Base-by-base conservation (phyloP, 2,888 invertebrate species). In the Aphodius granarius region DNA sequence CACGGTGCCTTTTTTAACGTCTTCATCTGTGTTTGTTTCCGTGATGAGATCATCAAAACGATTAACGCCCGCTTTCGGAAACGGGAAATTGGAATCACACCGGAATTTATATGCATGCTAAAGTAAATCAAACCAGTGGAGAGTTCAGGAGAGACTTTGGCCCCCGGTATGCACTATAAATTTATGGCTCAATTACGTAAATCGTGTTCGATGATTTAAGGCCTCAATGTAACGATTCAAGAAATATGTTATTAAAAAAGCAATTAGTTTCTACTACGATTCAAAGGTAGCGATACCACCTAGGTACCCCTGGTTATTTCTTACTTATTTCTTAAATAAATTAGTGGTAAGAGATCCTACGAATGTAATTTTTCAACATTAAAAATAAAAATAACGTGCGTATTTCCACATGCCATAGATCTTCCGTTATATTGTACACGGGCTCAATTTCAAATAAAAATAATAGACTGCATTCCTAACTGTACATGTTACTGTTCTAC, bases 161-260 rank as follows among this genome's bases (percentile, higher is more conserved):
- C 9, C 22, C 71, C 74, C 76, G 74, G 77, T 74, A 74, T 78
- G 76, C 79, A 77, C 70, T 78, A 73, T 73, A 78, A 78, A 80
- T 80, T 80, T 80, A 80, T 79, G 77, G 78, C 80, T 80, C 80
- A 80, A 80, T 80, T 80, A 80, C 79, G 43, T 78, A 78, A 80
- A 79, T 80, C 80, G 79, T 80, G 80, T 78, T 13, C 43, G 43
- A 43, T 43, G 43, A 43, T 43, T 43, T 43, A 43, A 43, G 6
- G 43, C 13, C 43, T 3, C n/a, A 13, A 9, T 6, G 43, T 43
- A 43, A 43, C 43, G 43, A 43, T 3, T 43, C 43, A 43, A 43
- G 43, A 43, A 43, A 43, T 43, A 43, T 13, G 43, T 43, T 43
- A 43, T 43, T 43, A 43, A 43, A 43, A 43, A 43, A 9, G 43